Evolutionary conservation across 2,113 vertebrate species (phyloP), one percentile per base, ranked within the genome.

Genomic region (Apistogramma diplotaenia): DNA sequence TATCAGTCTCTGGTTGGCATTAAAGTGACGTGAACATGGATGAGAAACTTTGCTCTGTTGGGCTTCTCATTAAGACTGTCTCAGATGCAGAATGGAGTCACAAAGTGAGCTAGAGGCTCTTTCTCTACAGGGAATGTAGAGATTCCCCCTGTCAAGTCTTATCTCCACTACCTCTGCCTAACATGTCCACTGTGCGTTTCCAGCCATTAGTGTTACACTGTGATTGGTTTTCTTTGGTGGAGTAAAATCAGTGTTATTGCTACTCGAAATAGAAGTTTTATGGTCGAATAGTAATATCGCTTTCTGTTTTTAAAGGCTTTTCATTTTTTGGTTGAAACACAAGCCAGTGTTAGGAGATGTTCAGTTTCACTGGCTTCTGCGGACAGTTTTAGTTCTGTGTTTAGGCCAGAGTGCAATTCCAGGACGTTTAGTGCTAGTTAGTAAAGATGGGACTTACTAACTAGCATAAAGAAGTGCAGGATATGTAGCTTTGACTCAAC

Each of bases 31-130:
- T 31, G 59, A 51, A 75, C 76, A 84, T 25, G 7, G 40, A 84
- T 27, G 21, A 55, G 19, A 19, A 40, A 49, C 31, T 81, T 57
- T 61, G 9, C 46, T 73, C 56, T 81, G 60, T 54, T 81, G 75
- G 19, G 73, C 40, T 21, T 58, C 23, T 80, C 53, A 73, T 78
- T 85, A 58, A 55, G 57, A 75, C 60, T 46, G 18, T 19, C 37
- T 35, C 6, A 7, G 74, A 53, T 12, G 37, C 18, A 61, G 18
- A 46, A 15, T 75, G 58, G 10, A 79, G 12, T 57, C 56, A 6
- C 70, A 40, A 57, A 27, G 35, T 25, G 54, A 77, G 60, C 74
- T 40, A 9, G 40, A 87, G 76, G n/a, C 61, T 76, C 49, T 57
- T 65, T 7, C 15, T 29, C 25, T 19, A 19, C n/a, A 62, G 29